phyloP scores from a whole-genome alignment of 2,888 invertebrate species.

The Acholoe squamosa region DNA sequence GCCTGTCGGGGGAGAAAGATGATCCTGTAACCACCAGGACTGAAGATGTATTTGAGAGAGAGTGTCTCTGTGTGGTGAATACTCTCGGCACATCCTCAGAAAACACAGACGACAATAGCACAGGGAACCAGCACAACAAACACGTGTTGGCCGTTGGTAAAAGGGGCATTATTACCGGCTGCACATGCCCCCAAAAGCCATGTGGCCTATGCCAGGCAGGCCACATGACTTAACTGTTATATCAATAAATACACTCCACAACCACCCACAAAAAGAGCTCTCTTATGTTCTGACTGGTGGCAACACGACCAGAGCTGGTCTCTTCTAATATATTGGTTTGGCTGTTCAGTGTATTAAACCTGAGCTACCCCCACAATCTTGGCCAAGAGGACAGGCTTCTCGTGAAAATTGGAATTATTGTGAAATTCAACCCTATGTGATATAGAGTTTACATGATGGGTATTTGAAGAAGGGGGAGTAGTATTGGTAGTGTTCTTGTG shows the following conservation, averaged over 20 bases:
- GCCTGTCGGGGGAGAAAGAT: background rate
- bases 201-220: background rate
- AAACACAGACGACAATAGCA: background rate
- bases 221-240: conserved; percentile 53
- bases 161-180: conserved; percentile 1
- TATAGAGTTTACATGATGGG: background rate
- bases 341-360: conserved; percentile 35
- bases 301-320: conserved; percentile 30
- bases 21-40: conserved; percentile 19
- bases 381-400: background rate
- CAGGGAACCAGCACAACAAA: background rate
- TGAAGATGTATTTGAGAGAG: background rate
- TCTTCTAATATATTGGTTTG: conserved; percentile 24
- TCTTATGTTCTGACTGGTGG: background rate
- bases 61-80: conserved; percentile 1
- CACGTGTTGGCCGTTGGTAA: background rate
- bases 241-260: conserved; percentile 12
- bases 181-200: conserved; percentile 5
- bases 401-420: conserved; percentile 50
- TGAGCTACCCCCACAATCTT: background rate
- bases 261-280: conserved; percentile 1
- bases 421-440: conserved; percentile 1
- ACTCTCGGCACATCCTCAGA: background rate
- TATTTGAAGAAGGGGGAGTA: too few relatives aligned
- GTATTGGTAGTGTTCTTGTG: too few relatives aligned